These are phyloP conservation scores for Caenorhabditis remanei DNA, from an alignment of 1,140 invertebrate species.

Conservation along the genomic window DNA sequence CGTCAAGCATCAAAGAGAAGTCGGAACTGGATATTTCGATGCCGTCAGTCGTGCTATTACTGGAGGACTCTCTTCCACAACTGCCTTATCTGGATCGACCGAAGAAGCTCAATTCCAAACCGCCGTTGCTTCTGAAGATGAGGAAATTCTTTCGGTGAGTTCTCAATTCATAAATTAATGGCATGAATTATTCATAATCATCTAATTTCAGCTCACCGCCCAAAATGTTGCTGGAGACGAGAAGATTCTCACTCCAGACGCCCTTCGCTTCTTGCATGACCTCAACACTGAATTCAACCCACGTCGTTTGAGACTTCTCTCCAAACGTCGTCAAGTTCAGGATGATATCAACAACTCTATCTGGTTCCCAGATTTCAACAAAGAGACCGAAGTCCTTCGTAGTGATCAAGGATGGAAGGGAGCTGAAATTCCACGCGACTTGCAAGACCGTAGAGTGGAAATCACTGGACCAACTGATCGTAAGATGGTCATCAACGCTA, in stretches of 20 bases:
- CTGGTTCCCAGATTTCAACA: slow-evolving; percentile 77
- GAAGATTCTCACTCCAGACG: slow-evolving; percentile 76
- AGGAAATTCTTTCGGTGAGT: slow-evolving; percentile 75
- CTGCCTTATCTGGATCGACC: slow-evolving; percentile 78
- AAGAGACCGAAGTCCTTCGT: slow-evolving; percentile 70
- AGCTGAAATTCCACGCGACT: slow-evolving; percentile 71
- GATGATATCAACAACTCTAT: slow-evolving; percentile 70
- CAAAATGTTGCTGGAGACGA: slow-evolving; percentile 71
- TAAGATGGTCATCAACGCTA: slow-evolving; percentile 79
- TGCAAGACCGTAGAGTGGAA: slow-evolving; percentile 77
- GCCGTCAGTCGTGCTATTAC: slow-evolving; percentile 75
- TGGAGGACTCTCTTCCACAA: slow-evolving; percentile 77
- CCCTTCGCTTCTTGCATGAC: slow-evolving; percentile 74
- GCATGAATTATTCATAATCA: neutral
- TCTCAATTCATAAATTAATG: too few species aligned
- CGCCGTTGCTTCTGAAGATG: slow-evolving; percentile 75
- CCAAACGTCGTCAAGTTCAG: slow-evolving; percentile 70
- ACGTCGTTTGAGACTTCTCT: slow-evolving; percentile 70
- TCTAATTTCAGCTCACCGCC: slow-evolving; percentile 70
- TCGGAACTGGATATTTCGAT: slow-evolving; percentile 79
- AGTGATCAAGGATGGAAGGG: slow-evolving; percentile 72
- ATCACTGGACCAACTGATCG: slow-evolving; percentile 79
- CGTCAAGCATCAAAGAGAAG: slow-evolving; percentile 79
- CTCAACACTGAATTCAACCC: slow-evolving; percentile 73
- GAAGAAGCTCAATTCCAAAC: slow-evolving; percentile 79